phyloP scores from a whole-genome alignment of 92 coral and sea anemone genomes.

The Ricordea florida region DNA sequence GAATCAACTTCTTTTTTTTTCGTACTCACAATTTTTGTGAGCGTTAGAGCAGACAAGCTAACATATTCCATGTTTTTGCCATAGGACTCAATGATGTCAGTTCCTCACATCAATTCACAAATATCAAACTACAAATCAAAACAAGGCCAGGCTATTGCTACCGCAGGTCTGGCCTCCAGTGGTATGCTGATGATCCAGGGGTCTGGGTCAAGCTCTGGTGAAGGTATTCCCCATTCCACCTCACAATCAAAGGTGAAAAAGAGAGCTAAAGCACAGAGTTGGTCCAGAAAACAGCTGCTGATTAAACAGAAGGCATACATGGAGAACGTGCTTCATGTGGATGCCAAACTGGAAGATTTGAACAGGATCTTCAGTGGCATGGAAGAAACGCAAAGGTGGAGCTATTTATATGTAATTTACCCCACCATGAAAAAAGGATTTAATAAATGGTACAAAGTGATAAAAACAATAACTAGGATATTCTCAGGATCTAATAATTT shows the following conservation, averaged over 20 bases:
- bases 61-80: no score
- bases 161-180: constrained; percentile 10
- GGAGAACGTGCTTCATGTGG: constrained; percentile 53
- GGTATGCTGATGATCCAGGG: constrained; percentile 55
- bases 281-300: constrained; percentile 42
- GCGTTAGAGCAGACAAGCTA: no score
- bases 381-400: not conserved
- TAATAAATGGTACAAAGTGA: no score
- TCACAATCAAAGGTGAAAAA: constrained; percentile 8
- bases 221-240: not conserved
- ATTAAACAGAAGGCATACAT: constrained; percentile 51
- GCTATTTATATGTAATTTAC: no score
- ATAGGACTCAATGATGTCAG: no score
- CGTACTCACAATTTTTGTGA: no score
- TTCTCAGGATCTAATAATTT: no score
- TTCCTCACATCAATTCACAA: constrained; percentile 30
- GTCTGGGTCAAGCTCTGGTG: not conserved
- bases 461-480: no score
- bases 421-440: no score
- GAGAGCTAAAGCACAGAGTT: constrained; percentile 45
- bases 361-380: not conserved
- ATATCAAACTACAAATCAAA: not conserved
- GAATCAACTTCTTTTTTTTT: no score
- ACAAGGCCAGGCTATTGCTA: constrained; percentile 2
- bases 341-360: constrained; percentile 38